phyloP scores from a whole-genome alignment of 2,113 vertebrate species.

The Chascanopsetta lugubris region DNA sequence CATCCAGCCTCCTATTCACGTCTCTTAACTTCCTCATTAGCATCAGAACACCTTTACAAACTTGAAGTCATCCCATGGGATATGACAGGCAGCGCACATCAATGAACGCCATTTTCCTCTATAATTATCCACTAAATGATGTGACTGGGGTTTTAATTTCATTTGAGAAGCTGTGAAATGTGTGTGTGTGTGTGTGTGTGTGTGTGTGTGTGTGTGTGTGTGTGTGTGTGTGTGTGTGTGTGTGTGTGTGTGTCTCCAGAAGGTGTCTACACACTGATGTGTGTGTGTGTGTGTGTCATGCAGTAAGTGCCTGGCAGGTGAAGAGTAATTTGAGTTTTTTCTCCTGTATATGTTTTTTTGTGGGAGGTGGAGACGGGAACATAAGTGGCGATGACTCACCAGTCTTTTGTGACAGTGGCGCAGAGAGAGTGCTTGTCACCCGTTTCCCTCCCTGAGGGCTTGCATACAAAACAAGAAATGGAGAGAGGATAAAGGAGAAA shows the following conservation, averaged over 20 bases:
- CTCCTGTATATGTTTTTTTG: conserved; percentile 61
- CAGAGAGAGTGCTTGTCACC: conserved; percentile 77
- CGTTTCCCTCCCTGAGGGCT: conserved; percentile 68
- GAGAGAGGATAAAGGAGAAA: conserved; percentile 58
- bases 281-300: conserved; percentile 36
- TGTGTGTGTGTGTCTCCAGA: conserved; percentile 19
- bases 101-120: conserved; percentile 30
- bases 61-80: conserved; percentile 2
- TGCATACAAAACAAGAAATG: conserved; percentile 75
- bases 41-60: conserved; percentile 8
- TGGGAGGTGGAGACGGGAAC: conserved; percentile 72
- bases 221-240: conserved; percentile 33
- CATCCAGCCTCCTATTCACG: neutral
- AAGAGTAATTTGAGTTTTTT: conserved; percentile 64
- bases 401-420: conserved; percentile 79
- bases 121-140: conserved; percentile 33
- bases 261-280: conserved; percentile 13
- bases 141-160: conserved; percentile 50
- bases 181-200: conserved; percentile 7
- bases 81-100: conserved; percentile 13
- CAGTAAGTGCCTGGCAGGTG: conserved; percentile 71
- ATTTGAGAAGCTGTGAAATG: conserved; percentile 40
- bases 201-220: neutral
- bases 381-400: conserved; percentile 81
- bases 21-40: neutral